Evolutionary conservation across 1,140 invertebrate species (phyloP), one percentile per base, ranked within the genome.

Genomic region (Philopotamus ludificatus): DNA sequence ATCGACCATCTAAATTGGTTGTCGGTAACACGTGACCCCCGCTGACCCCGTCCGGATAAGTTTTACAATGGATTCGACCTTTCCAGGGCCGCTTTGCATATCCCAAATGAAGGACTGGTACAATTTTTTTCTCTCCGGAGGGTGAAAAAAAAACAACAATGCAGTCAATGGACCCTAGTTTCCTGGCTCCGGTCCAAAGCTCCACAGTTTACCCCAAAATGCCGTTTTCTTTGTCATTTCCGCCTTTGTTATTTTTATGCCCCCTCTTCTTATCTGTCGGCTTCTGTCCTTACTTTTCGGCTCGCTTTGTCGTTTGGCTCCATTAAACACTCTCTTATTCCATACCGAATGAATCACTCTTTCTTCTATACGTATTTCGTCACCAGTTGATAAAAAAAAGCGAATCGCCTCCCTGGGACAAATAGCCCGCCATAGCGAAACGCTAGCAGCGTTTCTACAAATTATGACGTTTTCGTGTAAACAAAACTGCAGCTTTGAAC

Each of bases 201-300:
- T 28, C 51, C 23, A 12, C 51, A 28, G 20, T 8, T 57, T 39
- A 34, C 26, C 53, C 53, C 12, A 57, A 57, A 57, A 42, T 25
- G 34, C 20, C 18, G 34, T 15, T 47, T 47, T 47, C 44, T 47
- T 47, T 47, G 44, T 51, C 22, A 18, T 51, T 57, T 34, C 53
- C 20, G 53, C 26, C 41, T 57, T 57, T 57, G 53, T 57, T 57
- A 57, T 57, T 57, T 57, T 57, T 57, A 25, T 16, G 28, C 15
- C 49, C n/a, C 23, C 22, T 25, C 9, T 51, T 25, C 22, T 51
- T 51, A 21, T 51, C 49, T 51, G 8, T 25, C 53, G 26, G 53
- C 12, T 20, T 51, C 49, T 18, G 25, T 47, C 44, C 44, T 7
- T 47, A 57, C 53, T 34, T 57, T 57, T 57, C 20, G 26, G 12